Conservation (phyloP, 2,797 vertebrate species). For the Sebastes trivittatus region DNA sequence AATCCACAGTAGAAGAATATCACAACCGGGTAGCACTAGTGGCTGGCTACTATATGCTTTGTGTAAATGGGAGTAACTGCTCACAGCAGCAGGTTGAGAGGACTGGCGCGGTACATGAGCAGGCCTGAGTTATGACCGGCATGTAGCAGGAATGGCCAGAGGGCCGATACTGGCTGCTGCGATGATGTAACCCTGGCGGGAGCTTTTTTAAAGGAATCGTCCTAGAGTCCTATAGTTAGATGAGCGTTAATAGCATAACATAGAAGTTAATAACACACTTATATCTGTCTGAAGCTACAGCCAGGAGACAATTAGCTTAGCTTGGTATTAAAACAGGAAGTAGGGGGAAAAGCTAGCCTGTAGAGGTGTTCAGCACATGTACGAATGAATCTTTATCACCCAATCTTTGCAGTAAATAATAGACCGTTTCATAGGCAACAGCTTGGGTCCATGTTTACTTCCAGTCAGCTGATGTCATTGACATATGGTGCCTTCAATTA, state of each 20-base stretch:
- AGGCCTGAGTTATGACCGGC: constrained; percentile 43
- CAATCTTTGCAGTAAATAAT: neutral
- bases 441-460: too few relatives aligned
- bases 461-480: too few relatives aligned
- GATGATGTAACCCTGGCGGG: neutral
- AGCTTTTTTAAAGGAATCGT: neutral
- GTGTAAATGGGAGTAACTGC: neutral
- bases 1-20: neutral
- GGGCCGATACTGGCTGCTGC: neutral
- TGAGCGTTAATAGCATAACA: too few relatives aligned
- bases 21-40: neutral
- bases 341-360: neutral
- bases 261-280: neutral
- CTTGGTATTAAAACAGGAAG: neutral
- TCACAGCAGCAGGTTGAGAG: constrained; percentile 2
- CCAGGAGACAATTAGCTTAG: neutral
- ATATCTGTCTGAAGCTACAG: neutral
- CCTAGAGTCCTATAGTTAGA: too few relatives aligned
- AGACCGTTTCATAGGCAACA: too few relatives aligned
- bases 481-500: too few relatives aligned
- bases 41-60: neutral
- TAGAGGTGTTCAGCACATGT: neutral
- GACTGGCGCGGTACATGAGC: neutral
- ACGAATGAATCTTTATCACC: neutral
- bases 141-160: constrained; percentile 25